phyloP scores from a whole-genome alignment of 1,140 invertebrate species.

The Drosophila mojavensis region DNA sequence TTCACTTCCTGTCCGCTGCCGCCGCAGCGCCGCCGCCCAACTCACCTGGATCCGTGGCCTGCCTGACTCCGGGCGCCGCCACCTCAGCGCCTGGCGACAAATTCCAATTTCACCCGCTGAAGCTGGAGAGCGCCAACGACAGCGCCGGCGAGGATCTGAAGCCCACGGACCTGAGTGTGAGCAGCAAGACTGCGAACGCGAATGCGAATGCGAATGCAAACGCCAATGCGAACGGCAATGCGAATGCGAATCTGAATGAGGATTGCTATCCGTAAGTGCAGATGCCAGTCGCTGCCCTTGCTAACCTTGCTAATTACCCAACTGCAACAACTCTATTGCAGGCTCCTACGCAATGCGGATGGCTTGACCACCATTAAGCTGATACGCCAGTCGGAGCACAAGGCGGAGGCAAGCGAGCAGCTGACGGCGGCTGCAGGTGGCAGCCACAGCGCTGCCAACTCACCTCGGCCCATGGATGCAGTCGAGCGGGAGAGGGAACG shows the following conservation, averaged over 20 bases:
- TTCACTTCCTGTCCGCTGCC: constrained; percentile 78
- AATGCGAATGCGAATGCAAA: constrained; percentile 53
- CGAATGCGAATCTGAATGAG: constrained; percentile 40
- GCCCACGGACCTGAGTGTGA: constrained; percentile 85
- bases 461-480: constrained; percentile 66
- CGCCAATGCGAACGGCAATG: constrained; percentile 26
- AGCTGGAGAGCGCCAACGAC: constrained; percentile 68
- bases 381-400: constrained; percentile 70
- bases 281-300: neutral
- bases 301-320: constrained; percentile 28
- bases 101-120: constrained; percentile 78
- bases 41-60: constrained; percentile 60
- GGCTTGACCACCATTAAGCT: constrained; percentile 84
- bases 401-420: constrained; percentile 46
- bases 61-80: constrained; percentile 51
- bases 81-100: constrained; percentile 56
- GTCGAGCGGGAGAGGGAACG: constrained; percentile 32
- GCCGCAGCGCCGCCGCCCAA: constrained; percentile 70
- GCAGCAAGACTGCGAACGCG: constrained; percentile 60
- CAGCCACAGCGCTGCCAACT: constrained; percentile 23
- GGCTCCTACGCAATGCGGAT: constrained; percentile 83
- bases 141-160: constrained; percentile 84
- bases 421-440: neutral
- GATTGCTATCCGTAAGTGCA: constrained; percentile 84
- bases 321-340: constrained; percentile 36